These are phyloP conservation scores for Synanthedon tipuliformis DNA, from an alignment of 2,888 invertebrate species.

Conservation along the genomic window DNA sequence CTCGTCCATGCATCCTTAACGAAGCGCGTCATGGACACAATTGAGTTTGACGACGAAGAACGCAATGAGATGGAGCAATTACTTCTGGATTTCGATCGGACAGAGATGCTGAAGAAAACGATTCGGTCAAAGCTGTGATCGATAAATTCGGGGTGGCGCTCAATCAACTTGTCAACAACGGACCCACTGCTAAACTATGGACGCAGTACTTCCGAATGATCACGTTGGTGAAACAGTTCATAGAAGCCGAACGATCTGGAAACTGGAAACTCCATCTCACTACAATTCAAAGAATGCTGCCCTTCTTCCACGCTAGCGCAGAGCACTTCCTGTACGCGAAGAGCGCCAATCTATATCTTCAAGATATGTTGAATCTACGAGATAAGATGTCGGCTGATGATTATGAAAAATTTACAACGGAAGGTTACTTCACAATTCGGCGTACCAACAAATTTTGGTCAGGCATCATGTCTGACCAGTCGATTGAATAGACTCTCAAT, in stretches of 20 bases:
- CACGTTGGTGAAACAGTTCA: constrained; percentile 19
- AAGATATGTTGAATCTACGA: constrained; percentile 12
- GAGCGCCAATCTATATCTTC: constrained; percentile 9
- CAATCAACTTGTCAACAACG: not conserved
- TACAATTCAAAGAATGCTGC: constrained; percentile 21
- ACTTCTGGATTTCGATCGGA: not conserved
- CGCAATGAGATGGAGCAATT: not conserved
- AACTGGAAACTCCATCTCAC: not conserved
- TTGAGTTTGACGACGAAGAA: not conserved
- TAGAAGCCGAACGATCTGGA: constrained; percentile 23
- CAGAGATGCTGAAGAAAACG: not conserved
- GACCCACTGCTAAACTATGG: constrained; percentile 3
- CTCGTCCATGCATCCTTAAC: not conserved
- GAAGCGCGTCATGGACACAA: not conserved
- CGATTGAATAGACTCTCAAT: constrained; percentile 2
- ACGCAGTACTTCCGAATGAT: constrained; percentile 18
- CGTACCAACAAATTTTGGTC: constrained; percentile 12
- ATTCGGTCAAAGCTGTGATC: not conserved
- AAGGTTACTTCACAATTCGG: constrained; percentile 19
- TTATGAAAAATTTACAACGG: constrained; percentile 7
- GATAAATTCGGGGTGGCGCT: too few species aligned
- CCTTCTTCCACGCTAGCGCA: constrained; percentile 27
- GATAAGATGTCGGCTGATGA: constrained; percentile 8
- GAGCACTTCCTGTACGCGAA: constrained; percentile 25
- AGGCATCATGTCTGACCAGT: constrained; percentile 25